phyloP scores from a whole-genome alignment of 2,797 vertebrate genomes.

The Gallirallus australis region DNA sequence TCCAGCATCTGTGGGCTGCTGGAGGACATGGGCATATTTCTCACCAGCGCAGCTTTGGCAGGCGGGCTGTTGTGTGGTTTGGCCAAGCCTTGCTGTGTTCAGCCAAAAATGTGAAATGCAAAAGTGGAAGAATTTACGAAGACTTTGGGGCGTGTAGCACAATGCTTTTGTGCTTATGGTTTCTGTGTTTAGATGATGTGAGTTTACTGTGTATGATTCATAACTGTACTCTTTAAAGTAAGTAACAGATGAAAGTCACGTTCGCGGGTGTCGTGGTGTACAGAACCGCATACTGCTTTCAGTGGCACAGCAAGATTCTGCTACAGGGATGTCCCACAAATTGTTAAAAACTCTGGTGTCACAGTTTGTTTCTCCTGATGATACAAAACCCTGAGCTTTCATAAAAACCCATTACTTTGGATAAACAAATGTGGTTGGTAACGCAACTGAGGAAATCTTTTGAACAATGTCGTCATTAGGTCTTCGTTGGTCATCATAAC shows the following conservation, averaged over 20 bases:
- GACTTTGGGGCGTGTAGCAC: neutral
- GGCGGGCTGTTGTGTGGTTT: neutral
- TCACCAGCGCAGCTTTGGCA: conserved; percentile 12
- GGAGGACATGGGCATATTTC: conserved; percentile 2
- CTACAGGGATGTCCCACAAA: neutral
- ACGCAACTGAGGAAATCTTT: neutral
- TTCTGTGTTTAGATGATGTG: neutral
- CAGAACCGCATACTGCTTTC: neutral
- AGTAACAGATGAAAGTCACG: neutral
- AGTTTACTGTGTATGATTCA: neutral
- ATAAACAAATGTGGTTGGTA: neutral
- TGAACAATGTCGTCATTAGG: neutral
- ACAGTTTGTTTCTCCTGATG: neutral
- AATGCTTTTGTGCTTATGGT: neutral
- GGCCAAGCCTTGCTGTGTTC: neutral
- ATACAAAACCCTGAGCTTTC: neutral
- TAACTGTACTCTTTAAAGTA: neutral
- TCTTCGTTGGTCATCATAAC: neutral
- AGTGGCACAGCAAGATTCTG: neutral
- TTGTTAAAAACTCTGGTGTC: neutral
- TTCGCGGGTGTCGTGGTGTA: rapidly evolving
- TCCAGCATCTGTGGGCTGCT: neutral
- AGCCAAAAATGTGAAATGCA: neutral
- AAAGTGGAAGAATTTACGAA: conserved; percentile 11
- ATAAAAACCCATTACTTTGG: neutral